These are phyloP conservation scores for Coelopa pilipes DNA, from an alignment of 2,888 invertebrate species.

Conservation along the genomic window DNA sequence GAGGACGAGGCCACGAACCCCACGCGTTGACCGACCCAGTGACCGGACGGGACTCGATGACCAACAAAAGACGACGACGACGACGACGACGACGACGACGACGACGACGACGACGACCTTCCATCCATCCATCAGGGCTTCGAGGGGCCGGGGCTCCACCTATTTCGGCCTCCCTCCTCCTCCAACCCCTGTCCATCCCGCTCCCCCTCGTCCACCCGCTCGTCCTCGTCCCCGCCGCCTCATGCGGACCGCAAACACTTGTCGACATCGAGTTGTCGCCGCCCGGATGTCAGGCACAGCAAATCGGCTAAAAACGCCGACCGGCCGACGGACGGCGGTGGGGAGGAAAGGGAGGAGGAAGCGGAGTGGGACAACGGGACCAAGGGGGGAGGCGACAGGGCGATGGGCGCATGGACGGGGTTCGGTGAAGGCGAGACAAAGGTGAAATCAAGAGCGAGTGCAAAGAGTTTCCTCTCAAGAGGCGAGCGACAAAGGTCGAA, in stretches of 20 bases:
- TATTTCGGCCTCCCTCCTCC: too few species aligned
- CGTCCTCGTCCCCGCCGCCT: too few species aligned
- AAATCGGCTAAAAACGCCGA: background rate
- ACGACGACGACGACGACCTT: too few species aligned
- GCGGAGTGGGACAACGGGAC: background rate
- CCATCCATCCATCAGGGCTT: too few species aligned
- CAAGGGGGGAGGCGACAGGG: background rate
- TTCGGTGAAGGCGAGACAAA: background rate
- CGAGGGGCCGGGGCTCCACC: too few species aligned
- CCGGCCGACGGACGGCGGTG: background rate
- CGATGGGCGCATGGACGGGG: background rate
- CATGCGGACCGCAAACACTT: background rate
- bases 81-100: background rate
- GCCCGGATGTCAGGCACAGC: background rate
- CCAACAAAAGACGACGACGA: background rate
- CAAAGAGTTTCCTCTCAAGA: too few species aligned
- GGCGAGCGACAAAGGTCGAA: too few species aligned
- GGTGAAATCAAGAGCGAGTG: background rate
- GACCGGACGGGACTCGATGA: background rate
- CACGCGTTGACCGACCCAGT: background rate
- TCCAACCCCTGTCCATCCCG: background rate
- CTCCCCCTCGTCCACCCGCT: background rate
- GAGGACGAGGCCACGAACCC: background rate
- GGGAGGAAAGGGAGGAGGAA: background rate
- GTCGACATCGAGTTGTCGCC: conserved; percentile 15